Conservation (phyloP, 92 coral and sea anemone genomes). For the Blastomussa wellsi region DNA sequence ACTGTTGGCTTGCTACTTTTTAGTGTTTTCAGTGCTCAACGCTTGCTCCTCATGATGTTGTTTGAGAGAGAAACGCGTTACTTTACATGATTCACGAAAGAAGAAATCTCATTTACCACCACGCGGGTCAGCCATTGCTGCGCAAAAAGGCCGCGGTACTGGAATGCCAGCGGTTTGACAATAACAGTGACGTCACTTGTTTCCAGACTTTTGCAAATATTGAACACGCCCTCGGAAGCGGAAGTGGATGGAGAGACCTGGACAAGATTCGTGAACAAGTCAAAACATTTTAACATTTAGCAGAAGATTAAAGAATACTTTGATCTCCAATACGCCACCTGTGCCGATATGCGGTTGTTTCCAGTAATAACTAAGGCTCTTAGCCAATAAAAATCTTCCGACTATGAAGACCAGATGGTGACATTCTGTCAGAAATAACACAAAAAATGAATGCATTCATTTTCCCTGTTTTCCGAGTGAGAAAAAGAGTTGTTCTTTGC, state of each 20-base stretch:
- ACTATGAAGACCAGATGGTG: slow-evolving; percentile 8
- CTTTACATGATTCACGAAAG: slow-evolving; percentile 50
- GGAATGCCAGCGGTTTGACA: slow-evolving; percentile 66
- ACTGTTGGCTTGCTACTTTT: slow-evolving; percentile 45
- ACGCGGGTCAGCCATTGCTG: slow-evolving; percentile 92
- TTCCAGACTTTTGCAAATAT: slow-evolving; percentile 22
- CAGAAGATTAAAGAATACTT: neutral
- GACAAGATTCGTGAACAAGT: too few relatives aligned
- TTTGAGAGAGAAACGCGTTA: slow-evolving; percentile 34
- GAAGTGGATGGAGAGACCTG: neutral
- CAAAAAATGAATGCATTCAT: neutral
- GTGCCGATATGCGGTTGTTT: neutral
- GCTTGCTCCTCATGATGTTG: slow-evolving; percentile 58
- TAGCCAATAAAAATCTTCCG: neutral
- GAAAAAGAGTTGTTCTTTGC: neutral
- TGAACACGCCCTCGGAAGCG: slow-evolving; percentile 18
- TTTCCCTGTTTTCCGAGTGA: neutral
- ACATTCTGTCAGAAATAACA: neutral
- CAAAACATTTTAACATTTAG: too few relatives aligned
- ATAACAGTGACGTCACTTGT: slow-evolving; percentile 48
- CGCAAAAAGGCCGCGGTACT: slow-evolving; percentile 40
- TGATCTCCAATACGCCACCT: neutral
- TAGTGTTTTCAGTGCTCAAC: slow-evolving; percentile 36
- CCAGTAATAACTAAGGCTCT: neutral
- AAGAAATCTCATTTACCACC: slow-evolving; percentile 60